Evolutionary conservation across 2,888 invertebrate species (phyloP), one percentile per base, ranked within the genome.

Genomic region (Clitarchus hookeri): DNA sequence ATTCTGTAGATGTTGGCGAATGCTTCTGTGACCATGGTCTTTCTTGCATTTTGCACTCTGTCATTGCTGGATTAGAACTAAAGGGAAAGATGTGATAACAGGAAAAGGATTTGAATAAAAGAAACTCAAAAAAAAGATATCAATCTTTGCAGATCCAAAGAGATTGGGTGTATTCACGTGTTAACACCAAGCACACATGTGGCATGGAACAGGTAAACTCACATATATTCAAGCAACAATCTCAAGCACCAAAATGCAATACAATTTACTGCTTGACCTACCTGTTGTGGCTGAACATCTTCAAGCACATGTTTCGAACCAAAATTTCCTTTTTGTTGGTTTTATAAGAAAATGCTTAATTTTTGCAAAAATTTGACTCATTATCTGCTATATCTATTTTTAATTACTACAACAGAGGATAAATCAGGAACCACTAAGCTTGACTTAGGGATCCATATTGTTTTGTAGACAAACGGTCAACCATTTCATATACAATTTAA

Each of bases 131-230:
- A n/a, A n/a, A n/a, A 65, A 65, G 0, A n/a, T 65, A 65, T 6
- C 16, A 53, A 65, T 65, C 65, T 65, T 23, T 65, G 65, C 65
- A 65, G 65, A 65, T 65, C 23, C n/a, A 65, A 65, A 65, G 65
- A 65, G 65, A 65, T 65, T 12, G 65, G 6, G 65, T 65, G 65
- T 65, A 65, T 65, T 65, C 16, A 65, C 65, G 65, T 65, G 65
- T 23, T 65, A n/a, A 65, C 65, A 65, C 65, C 65, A 65, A 65
- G 65, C 65, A 65, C 65, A 65, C 65, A 65, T 65, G 65, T 65
- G 65, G 65, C 65, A 65, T 65, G 65, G 65, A 65, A 65, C 65
- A 65, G 65, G 65, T 65, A 65, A 65, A 65, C 65, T 65, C 65
- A 65, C 65, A 65, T 16, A n/a, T 65, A 65, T n/a, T 65, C 65